Conservation (phyloP, 1,140 invertebrate species). For the Aphelenchoides fujianensis region DNA sequence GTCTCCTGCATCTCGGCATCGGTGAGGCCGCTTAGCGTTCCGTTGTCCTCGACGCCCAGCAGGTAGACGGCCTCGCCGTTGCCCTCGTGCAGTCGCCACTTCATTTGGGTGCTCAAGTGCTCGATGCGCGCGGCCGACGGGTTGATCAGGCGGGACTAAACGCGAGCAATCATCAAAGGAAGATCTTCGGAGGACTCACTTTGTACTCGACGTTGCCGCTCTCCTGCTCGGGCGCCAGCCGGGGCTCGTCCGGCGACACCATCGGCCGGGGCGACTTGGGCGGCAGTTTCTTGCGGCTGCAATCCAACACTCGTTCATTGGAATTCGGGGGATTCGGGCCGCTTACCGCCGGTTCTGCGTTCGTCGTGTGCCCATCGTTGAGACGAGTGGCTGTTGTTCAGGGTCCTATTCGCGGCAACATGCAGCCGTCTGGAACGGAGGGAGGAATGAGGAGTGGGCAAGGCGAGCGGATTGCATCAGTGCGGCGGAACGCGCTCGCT, state of each 20-base stretch:
- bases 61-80: constrained; percentile 89
- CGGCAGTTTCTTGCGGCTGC: constrained; percentile 7
- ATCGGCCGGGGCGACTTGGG: not conserved
- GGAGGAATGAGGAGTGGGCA: no score
- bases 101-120: constrained; percentile 67
- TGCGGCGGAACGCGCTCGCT: no score
- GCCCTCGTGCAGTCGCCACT: constrained; percentile 67
- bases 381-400: no score
- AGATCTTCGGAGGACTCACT: no score
- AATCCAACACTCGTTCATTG: constrained; percentile 4
- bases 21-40: constrained; percentile 62
- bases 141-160: constrained; percentile 64
- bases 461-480: no score
- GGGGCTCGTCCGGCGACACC: constrained; percentile 2
- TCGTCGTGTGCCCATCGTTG: not conserved
- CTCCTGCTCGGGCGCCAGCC: constrained; percentile 52
- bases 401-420: no score
- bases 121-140: constrained; percentile 64
- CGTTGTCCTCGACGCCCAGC: constrained; percentile 90
- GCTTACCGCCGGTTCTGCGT: not conserved
- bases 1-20: constrained; percentile 68
- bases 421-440: no score
- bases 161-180: no score
- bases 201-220: constrained; percentile 57
- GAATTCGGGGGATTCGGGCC: not conserved